Evolutionary conservation across 1,140 invertebrate species (phyloP).

Genomic region (Rhagoletis zephyria): DNA sequence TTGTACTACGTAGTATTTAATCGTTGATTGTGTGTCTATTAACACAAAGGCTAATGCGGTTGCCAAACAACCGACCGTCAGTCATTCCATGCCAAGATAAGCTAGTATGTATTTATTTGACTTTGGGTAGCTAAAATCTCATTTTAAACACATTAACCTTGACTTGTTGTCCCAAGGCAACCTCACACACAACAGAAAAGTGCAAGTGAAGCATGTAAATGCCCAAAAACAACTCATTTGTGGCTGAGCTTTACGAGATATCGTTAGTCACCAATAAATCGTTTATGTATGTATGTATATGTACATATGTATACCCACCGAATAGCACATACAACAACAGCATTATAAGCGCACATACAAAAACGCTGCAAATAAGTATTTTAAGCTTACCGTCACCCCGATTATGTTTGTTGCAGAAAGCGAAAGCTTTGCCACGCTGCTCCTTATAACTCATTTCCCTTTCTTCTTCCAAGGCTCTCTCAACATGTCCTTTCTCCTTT

Average conservation of each 20-base stretch:
- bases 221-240: not conserved
- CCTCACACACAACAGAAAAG: not conserved
- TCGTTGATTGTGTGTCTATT: too few relatives aligned
- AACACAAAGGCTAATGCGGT: too few relatives aligned
- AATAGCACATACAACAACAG: not conserved
- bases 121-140: not conserved
- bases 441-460: too few relatives aligned
- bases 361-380: not conserved
- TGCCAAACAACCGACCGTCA: too few relatives aligned
- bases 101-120: not conserved
- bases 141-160: slow-evolving; percentile 42
- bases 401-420: too few relatives aligned
- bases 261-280: not conserved
- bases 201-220: slow-evolving; percentile 5
- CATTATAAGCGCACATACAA: not conserved
- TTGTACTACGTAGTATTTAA: too few relatives aligned
- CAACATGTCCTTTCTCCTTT: too few relatives aligned
- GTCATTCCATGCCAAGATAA: not conserved
- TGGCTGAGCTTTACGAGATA: not conserved
- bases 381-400: not conserved
- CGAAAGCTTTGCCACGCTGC: too few relatives aligned
- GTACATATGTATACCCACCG: not conserved
- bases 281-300: not conserved
- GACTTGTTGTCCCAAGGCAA: slow-evolving; percentile 4
- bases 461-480: too few relatives aligned